Evolutionary conservation across 2,888 invertebrate species (phyloP), one percentile per base, ranked within the genome.

Genomic region (Spisula solida): DNA sequence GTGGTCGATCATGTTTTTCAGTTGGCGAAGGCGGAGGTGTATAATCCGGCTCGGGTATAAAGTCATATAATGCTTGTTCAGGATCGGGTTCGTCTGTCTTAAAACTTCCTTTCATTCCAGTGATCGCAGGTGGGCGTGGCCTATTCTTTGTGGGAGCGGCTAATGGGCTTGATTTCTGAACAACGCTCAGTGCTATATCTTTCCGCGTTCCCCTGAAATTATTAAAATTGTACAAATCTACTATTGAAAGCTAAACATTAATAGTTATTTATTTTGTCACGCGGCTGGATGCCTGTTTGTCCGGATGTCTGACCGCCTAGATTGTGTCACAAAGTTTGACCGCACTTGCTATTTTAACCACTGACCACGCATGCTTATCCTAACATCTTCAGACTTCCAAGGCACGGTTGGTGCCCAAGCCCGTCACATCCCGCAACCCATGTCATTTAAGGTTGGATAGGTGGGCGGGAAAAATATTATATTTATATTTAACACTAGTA

Each of bases 41-140:
- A 75, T 92, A 92, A 81, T 92, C 92, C 0, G 91, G 91, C 79
- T 92, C 92, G 16, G 92, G 92, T 10, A 91, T 89, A 16, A 85
- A 82, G 20, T 89, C 91, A 78, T 91, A 91, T 14, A 55, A 55
- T 31, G 82, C 41, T 29, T 85, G 78, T 18, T 34, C 70, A 48
- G 75, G 20, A 0, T 81, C 80, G 10, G 60, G 75, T 14, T 89
- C 88, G 12, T 84, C 79, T 20, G 87, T 66, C 48, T 86, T 83
- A 18, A 84, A 75, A 34, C 90, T 88, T 1, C 60, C 66, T 80
- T 90, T 88, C 25, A 86, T 80, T 16, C 80, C 78, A 20, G 55
- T 29, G 6, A 90, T 55, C 20, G 88, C 92, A 8, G 92, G 92
- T 10, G 92, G 92, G 34, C 91, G 82, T 41, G 90, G 88, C 10